Evolutionary conservation across 1,140 invertebrate species (phyloP).

Genomic region (Trachymyrmex septentrionalis): DNA sequence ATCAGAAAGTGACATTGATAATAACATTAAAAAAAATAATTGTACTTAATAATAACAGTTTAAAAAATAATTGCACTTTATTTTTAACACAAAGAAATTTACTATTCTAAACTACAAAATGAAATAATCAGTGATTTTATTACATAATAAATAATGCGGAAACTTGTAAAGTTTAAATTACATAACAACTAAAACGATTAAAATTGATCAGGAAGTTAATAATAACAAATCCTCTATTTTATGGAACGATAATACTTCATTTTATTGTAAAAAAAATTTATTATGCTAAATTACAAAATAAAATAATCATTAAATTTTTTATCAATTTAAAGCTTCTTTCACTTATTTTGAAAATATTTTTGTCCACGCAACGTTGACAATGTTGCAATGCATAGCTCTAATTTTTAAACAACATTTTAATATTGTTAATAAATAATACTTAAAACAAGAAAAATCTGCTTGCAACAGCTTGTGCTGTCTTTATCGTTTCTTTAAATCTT

Average conservation of each 20-base stretch:
- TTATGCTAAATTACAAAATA: neutral
- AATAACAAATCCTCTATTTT: neutral
- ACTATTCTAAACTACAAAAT: too few relatives aligned
- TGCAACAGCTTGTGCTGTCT: neutral
- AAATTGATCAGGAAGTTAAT: neutral
- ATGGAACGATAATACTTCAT: neutral
- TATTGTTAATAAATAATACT: too few relatives aligned
- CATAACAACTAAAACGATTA: neutral
- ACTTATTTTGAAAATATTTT: neutral
- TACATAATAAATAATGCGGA: neutral
- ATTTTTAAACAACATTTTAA: neutral
- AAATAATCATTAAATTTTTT: neutral
- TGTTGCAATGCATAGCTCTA: neutral
- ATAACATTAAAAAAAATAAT: too few relatives aligned
- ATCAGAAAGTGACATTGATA: too few relatives aligned
- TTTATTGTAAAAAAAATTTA: neutral
- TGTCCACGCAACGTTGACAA: neutral
- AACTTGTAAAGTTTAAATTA: constrained; percentile 9
- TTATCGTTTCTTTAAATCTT: constrained; percentile 3
- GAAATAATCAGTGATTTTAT: neutral
- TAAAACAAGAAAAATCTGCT: neutral
- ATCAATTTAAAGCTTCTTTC: neutral
- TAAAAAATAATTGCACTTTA: too few relatives aligned
- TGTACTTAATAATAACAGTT: too few relatives aligned
- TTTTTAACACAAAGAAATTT: too few relatives aligned